Percentiles rank a stretch among this genome's conserved stretches.
These are phyloP conservation scores for Anagrus nilaparvatae DNA, from an alignment of 1,140 invertebrate genomes.

Conservation along the genomic window DNA sequence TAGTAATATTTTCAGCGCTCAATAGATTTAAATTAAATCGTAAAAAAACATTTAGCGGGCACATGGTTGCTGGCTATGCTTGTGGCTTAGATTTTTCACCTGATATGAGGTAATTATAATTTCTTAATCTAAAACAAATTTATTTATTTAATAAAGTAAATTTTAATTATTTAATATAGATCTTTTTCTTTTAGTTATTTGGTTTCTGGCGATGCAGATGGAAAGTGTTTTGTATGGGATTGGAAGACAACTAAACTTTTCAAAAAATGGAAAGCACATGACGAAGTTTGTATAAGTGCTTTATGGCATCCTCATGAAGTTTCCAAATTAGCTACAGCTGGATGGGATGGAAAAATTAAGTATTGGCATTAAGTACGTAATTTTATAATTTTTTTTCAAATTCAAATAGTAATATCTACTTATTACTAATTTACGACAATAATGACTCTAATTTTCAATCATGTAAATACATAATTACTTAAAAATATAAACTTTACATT, in stretches of 20 bases:
- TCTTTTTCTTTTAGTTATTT: conserved; percentile 71
- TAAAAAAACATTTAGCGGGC: conserved; percentile 95
- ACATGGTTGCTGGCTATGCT: conserved; percentile 99
- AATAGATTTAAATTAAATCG: conserved; percentile 96
- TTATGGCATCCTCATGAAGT: conserved; percentile 99
- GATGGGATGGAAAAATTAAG: conserved; percentile 98
- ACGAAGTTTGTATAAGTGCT: conserved; percentile 87
- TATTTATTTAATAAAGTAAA: too few species aligned
- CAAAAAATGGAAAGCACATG: conserved; percentile 98
- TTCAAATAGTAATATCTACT: too few species aligned
- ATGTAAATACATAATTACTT: too few species aligned
- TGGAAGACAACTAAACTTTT: conserved; percentile 98
- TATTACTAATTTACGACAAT: too few species aligned
- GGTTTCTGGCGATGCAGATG: conserved; percentile 98
- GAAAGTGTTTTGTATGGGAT: conserved; percentile 98
- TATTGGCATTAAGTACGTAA: conserved; percentile 96
- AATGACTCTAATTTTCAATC: too few species aligned
- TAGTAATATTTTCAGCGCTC: conserved; percentile 93
- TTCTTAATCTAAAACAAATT: too few species aligned
- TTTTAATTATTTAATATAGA: too few species aligned
- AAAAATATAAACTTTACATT: too few species aligned
- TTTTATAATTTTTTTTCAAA: too few species aligned
- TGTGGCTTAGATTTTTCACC: conserved; percentile 96
- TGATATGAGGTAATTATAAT: conserved; percentile 95
- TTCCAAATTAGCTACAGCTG: conserved; percentile 89